Evolutionary conservation across 30 jellyfish, hydroid and myxozoan genomes (phyloP).

Genomic region (Morbakka virulenta): DNA sequence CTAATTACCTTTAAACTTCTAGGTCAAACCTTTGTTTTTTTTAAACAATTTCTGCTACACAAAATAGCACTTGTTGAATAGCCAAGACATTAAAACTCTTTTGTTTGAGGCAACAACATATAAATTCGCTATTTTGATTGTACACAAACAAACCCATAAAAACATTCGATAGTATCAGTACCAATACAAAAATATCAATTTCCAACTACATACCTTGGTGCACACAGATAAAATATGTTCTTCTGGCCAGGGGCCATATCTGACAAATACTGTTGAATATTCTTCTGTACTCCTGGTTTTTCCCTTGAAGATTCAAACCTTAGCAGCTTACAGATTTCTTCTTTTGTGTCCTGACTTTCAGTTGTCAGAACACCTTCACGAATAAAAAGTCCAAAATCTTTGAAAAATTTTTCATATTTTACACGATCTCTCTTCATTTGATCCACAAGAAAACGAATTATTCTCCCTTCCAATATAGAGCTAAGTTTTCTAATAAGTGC

Average conservation of each 20-base stretch:
- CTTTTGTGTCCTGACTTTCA: constrained; percentile 70
- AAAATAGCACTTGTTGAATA: no score
- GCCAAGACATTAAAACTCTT: no score
- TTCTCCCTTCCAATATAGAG: constrained; percentile 58
- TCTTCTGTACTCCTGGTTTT: constrained; percentile 66
- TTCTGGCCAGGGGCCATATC: constrained; percentile 90
- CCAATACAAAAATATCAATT: no score
- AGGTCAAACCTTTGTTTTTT: no score
- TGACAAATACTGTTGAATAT: constrained; percentile 66
- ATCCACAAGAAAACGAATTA: constrained; percentile 68
- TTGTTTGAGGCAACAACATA: no score
- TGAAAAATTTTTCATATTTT: constrained; percentile 81
- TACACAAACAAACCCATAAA: no score
- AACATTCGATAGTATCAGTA: no score
- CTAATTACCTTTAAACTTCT: no score
- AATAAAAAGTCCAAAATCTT: constrained; percentile 85
- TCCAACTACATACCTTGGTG: constrained; percentile 82
- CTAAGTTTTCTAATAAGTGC: constrained; percentile 77
- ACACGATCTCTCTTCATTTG: constrained; percentile 86
- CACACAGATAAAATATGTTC: constrained; percentile 78
- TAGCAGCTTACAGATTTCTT: constrained; percentile 81
- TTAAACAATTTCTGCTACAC: no score
- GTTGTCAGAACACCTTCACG: constrained; percentile 95
- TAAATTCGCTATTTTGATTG: no score
- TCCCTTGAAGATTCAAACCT: constrained; percentile 89